Conservation (phyloP, 2,888 invertebrate species). For the Parnassius mnemosyne region DNA sequence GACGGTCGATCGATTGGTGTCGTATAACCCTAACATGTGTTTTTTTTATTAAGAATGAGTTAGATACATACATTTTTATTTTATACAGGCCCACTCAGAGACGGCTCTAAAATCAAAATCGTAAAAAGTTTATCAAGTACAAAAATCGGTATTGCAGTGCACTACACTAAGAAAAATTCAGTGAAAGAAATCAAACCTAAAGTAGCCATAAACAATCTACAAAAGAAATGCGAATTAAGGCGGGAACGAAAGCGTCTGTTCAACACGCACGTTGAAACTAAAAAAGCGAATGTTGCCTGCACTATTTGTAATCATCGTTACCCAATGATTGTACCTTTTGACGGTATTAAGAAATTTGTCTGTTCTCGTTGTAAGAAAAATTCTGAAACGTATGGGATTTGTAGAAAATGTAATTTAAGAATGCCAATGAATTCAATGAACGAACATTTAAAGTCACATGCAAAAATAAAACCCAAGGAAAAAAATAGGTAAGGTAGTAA, state of each 20-base stretch:
- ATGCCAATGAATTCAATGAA: constrained; percentile 34
- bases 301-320: constrained; percentile 38
- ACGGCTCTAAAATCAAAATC: constrained; percentile 7
- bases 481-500: constrained; percentile 44
- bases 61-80: background rate
- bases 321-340: constrained; percentile 42
- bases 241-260: constrained; percentile 24
- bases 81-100: constrained; percentile 11
- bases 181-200: constrained; percentile 17
- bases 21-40: no score
- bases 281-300: constrained; percentile 37
- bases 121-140: constrained; percentile 8
- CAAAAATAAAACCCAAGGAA: constrained; percentile 36
- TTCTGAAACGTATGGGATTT: constrained; percentile 29
- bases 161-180: constrained; percentile 6
- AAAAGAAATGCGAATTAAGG: constrained; percentile 25
- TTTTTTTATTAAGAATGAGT: no score
- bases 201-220: constrained; percentile 23
- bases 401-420: constrained; percentile 36
- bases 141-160: constrained; percentile 11
- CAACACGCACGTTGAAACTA: constrained; percentile 30
- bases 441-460: constrained; percentile 38
- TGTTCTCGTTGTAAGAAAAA: constrained; percentile 55
- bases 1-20: no score
- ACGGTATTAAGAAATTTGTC: constrained; percentile 39